Conservation (phyloP, 2,888 invertebrate genomes). For the Euproctis similis region DNA sequence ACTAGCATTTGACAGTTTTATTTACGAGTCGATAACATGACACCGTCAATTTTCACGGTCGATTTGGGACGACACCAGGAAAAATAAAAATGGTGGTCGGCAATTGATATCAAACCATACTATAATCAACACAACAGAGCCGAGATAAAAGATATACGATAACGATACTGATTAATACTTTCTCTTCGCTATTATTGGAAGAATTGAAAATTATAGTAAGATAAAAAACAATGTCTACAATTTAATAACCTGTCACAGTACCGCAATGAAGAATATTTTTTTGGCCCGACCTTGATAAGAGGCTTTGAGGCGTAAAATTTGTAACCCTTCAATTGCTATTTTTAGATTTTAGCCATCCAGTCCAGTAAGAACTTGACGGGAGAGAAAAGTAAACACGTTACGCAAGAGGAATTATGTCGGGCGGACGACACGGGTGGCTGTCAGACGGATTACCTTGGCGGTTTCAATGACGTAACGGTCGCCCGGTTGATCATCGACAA, state of each 20-base stretch:
- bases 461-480: slow-evolving; percentile 51
- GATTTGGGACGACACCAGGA: slow-evolving; percentile 43
- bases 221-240: slow-evolving; percentile 15
- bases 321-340: slow-evolving; percentile 9
- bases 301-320: slow-evolving; percentile 12
- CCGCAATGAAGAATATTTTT: slow-evolving; percentile 13
- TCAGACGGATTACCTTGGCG: slow-evolving; percentile 35
- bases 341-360: slow-evolving; percentile 11
- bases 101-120: slow-evolving; percentile 34
- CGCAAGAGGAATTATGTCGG: slow-evolving; percentile 50
- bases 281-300: slow-evolving; percentile 10
- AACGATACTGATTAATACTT: slow-evolving; percentile 21
- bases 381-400: slow-evolving; percentile 39
- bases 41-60: slow-evolving; percentile 44
- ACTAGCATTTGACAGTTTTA: slow-evolving; percentile 9
- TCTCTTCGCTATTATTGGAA: slow-evolving; percentile 8
- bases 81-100: slow-evolving; percentile 34
- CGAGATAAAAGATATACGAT: slow-evolving; percentile 19
- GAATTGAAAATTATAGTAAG: slow-evolving; percentile 9
- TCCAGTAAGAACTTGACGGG: slow-evolving; percentile 16
- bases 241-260: slow-evolving; percentile 17
- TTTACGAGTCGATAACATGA: slow-evolving; percentile 25
- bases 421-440: slow-evolving; percentile 39
- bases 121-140: no score
- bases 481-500: slow-evolving; percentile 18